A percentile compares a stretch with the other conserved stretches of the same genome.
Conservation (phyloP, 1,140 invertebrate species). For the Zaprionus ghesquierei region DNA sequence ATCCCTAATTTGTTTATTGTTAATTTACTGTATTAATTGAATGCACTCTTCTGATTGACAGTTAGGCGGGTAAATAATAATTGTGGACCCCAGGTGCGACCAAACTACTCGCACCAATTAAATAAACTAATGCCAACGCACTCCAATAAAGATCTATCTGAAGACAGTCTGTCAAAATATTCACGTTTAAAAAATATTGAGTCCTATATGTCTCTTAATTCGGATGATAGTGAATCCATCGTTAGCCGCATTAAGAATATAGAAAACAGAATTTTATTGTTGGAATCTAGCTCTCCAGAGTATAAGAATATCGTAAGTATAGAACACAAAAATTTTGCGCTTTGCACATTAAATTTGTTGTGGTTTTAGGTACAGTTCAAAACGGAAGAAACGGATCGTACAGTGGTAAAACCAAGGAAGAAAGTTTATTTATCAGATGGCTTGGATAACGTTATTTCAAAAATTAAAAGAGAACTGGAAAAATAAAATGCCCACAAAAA, state of each 20-base stretch:
- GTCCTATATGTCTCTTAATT: conserved; percentile 38
- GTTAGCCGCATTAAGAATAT: conserved; percentile 86
- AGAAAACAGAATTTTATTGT: conserved; percentile 86
- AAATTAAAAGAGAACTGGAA: conserved; percentile 14
- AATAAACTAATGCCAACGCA: conserved; percentile 83
- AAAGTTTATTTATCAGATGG: conserved; percentile 14
- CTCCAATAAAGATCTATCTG: conserved; percentile 75
- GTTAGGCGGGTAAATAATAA: conserved; percentile 84
- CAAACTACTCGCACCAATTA: conserved; percentile 58
- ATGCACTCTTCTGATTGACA: conserved; percentile 22
- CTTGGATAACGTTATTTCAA: conserved; percentile 7
- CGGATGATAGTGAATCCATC: conserved; percentile 84
- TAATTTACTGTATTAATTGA: neutral
- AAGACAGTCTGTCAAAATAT: conserved; percentile 18
- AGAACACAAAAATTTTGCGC: neutral
- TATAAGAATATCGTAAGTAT: conserved; percentile 86
- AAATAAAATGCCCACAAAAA: neutral
- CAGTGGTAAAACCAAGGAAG: neutral
- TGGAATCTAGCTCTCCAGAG: conserved; percentile 89
- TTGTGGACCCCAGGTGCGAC: conserved; percentile 85
- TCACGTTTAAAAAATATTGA: conserved; percentile 52
- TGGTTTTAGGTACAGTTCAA: conserved; percentile 37
- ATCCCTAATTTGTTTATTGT: neutral
- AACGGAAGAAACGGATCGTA: neutral
- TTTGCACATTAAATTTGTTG: neutral